Evolutionary conservation across 2,888 invertebrate species (phyloP).

Genomic region (Athripsodes cinereus): DNA sequence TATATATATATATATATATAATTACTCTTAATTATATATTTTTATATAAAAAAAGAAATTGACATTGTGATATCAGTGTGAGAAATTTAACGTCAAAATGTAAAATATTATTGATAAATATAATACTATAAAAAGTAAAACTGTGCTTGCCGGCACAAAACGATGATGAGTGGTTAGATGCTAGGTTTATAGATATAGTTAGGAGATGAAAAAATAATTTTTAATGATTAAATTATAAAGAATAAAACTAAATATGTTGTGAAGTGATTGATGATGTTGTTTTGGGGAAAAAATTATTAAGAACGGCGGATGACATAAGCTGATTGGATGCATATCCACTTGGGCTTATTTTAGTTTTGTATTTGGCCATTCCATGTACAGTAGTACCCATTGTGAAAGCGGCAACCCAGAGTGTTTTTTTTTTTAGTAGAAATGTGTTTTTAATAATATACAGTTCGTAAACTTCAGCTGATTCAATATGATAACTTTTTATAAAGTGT

Average conservation of each 20-base stretch:
- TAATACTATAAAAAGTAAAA: background rate
- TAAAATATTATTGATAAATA: background rate
- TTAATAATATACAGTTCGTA: too few species aligned
- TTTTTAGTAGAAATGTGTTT: too few species aligned
- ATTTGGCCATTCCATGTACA: constrained; percentile 25
- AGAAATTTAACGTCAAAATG: background rate
- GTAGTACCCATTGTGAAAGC: constrained; percentile 18
- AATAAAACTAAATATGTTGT: background rate
- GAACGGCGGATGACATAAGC: too few species aligned
- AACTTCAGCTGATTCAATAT: too few species aligned
- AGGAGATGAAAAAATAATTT: constrained; percentile 32
- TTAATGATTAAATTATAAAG: constrained; percentile 12
- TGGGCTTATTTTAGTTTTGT: constrained; percentile 21
- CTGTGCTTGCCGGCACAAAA: constrained; percentile 3
- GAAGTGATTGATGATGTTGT: too few species aligned
- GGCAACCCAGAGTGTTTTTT: background rate
- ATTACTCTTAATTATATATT: background rate
- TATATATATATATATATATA: background rate
- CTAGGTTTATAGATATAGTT: constrained; percentile 26
- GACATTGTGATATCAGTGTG: background rate
- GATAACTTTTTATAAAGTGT: too few species aligned
- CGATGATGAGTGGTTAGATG: constrained; percentile 5
- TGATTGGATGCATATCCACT: background rate
- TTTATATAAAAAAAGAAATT: background rate
- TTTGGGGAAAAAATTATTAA: constrained; percentile 33